Evolutionary conservation across 2,888 invertebrate species (phyloP).

Genomic region (Troilus luridus): DNA sequence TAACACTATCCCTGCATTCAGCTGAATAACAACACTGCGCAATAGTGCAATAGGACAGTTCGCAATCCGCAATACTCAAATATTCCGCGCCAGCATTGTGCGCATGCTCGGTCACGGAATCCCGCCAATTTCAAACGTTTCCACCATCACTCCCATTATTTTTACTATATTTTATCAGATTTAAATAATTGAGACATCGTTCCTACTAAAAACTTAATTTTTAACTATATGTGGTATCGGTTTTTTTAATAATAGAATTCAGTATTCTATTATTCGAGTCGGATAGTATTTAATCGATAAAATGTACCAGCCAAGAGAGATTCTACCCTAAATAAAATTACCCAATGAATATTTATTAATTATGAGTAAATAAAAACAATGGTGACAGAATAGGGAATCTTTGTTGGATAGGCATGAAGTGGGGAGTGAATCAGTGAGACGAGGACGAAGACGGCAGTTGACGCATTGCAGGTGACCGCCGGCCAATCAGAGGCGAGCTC

Average conservation of each 20-base stretch:
- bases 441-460: constrained; percentile 63
- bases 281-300: not conserved
- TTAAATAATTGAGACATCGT: no score
- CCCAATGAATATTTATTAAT: not conserved
- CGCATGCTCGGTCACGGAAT: constrained; percentile 1
- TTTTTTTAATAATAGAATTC: not conserved
- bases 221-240: not conserved
- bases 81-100: constrained; percentile 42
- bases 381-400: not conserved
- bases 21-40: constrained; percentile 31
- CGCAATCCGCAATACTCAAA: constrained; percentile 45
- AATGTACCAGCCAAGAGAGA: not conserved
- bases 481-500: constrained; percentile 80
- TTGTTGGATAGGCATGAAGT: constrained; percentile 18
- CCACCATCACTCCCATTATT: not conserved
- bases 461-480: constrained; percentile 68
- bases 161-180: not conserved
- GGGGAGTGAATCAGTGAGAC: constrained; percentile 50
- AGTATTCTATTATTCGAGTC: not conserved
- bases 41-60: constrained; percentile 28
- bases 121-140: constrained; percentile 31
- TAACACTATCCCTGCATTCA: not conserved
- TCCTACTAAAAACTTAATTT: no score
- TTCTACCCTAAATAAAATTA: not conserved
- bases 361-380: not conserved